Conservation (phyloP, 2,888 invertebrate genomes). For the Dinocampus coccinellae region DNA sequence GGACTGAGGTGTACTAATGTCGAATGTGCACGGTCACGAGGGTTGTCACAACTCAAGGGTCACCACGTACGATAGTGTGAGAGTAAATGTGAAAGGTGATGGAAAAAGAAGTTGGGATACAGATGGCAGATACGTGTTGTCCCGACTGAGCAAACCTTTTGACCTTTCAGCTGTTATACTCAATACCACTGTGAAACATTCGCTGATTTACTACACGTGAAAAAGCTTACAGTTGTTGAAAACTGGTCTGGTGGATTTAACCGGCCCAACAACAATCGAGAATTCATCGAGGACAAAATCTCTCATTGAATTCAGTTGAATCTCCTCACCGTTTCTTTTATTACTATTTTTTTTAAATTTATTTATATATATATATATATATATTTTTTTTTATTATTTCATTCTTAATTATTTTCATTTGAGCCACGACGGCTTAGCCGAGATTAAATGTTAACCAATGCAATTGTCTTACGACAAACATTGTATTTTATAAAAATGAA, state of each 20-base stretch:
- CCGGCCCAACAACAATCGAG: background rate
- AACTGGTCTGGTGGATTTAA: background rate
- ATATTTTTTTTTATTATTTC: no score
- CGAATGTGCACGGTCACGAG: background rate
- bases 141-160: conserved; percentile 39
- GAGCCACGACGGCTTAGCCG: background rate
- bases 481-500: background rate
- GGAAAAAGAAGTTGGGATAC: conserved; percentile 54
- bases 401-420: background rate
- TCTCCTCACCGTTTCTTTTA: no score
- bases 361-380: no score
- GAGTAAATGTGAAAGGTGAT: background rate
- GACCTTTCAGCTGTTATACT: conserved; percentile 14
- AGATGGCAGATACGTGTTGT: conserved; percentile 64
- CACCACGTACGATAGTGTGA: background rate
- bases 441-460: background rate
- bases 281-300: background rate
- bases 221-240: conserved; percentile 4
- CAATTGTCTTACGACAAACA: background rate
- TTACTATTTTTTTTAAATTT: no score
- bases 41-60: conserved; percentile 7
- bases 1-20: background rate
- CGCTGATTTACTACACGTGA: conserved; percentile 22
- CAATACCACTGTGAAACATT: background rate
- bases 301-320: no score